phyloP scores from a whole-genome alignment of 1,140 invertebrate species.

The Nautilus pompilius region DNA sequence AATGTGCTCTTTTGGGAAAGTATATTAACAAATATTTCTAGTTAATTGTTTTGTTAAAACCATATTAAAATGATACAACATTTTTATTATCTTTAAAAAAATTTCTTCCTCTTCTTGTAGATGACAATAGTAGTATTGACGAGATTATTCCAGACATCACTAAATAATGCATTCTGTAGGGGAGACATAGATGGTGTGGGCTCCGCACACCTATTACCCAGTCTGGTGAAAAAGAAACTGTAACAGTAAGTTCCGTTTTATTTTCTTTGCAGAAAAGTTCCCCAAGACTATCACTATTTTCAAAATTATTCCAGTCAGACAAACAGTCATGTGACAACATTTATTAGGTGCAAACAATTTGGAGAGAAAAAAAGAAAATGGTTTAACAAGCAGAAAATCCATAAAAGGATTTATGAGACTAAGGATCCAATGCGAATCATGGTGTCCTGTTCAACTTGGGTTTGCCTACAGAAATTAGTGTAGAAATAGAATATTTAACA shows the following conservation, averaged over 20 bases:
- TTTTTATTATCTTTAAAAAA: background rate
- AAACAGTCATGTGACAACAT: background rate
- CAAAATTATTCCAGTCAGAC: background rate
- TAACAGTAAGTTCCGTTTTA: too few species aligned
- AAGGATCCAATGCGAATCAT: too few species aligned
- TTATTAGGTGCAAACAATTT: background rate
- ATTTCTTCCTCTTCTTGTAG: slow-evolving; percentile 12
- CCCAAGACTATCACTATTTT: slow-evolving; percentile 2
- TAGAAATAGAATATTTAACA: too few species aligned
- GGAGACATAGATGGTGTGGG: slow-evolving; percentile 9
- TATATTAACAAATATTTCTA: background rate
- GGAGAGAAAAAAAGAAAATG: background rate
- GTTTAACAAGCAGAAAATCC: too few species aligned
- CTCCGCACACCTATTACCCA: background rate
- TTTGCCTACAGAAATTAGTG: too few species aligned
- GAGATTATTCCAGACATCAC: slow-evolving; percentile 22
- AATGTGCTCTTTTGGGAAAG: background rate
- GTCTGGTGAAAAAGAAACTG: too few species aligned
- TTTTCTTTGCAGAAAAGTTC: too few species aligned
- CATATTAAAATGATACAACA: background rate
- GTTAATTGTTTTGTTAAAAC: background rate
- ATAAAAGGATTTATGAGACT: too few species aligned
- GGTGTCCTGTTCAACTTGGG: too few species aligned
- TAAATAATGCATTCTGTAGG: slow-evolving; percentile 4
- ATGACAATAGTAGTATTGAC: slow-evolving; percentile 8